phyloP scores from a whole-genome alignment of 2,113 vertebrate species.

The Sialia sialis region DNA sequence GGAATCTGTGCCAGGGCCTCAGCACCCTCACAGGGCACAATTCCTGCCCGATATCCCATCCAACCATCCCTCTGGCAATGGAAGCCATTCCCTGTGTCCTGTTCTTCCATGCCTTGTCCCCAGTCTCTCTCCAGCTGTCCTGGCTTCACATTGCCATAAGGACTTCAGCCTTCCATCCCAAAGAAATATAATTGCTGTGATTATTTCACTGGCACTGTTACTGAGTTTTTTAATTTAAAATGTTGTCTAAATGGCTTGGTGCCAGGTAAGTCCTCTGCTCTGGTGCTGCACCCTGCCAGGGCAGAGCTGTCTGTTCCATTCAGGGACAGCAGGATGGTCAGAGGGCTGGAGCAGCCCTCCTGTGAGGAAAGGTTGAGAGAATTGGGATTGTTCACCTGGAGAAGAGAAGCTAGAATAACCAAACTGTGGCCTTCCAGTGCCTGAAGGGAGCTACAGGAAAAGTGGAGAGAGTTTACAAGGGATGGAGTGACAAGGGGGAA shows the following conservation, averaged over 20 bases:
- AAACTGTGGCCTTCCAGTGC: neutral
- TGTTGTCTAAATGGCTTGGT: neutral
- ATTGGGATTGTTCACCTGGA: neutral
- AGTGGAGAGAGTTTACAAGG: neutral
- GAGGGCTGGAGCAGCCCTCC: neutral
- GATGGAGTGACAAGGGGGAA: neutral
- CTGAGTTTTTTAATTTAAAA: neutral
- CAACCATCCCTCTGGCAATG: rapidly evolving
- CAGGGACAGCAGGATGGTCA: neutral
- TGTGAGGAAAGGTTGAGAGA: neutral
- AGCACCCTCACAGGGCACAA: neutral
- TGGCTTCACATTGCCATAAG: neutral
- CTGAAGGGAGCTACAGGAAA: neutral
- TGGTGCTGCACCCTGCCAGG: neutral
- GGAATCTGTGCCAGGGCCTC: neutral
- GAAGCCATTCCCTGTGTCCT: neutral
- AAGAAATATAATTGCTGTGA: neutral
- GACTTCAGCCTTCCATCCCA: neutral
- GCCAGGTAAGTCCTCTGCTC: neutral
- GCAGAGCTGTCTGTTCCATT: neutral
- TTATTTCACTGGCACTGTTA: neutral
- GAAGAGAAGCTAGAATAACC: neutral
- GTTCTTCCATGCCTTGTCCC: neutral
- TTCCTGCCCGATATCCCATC: neutral
- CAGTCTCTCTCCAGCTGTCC: neutral